Conservation (phyloP, 2,888 invertebrate species). For the Agrilus cyanescens region DNA sequence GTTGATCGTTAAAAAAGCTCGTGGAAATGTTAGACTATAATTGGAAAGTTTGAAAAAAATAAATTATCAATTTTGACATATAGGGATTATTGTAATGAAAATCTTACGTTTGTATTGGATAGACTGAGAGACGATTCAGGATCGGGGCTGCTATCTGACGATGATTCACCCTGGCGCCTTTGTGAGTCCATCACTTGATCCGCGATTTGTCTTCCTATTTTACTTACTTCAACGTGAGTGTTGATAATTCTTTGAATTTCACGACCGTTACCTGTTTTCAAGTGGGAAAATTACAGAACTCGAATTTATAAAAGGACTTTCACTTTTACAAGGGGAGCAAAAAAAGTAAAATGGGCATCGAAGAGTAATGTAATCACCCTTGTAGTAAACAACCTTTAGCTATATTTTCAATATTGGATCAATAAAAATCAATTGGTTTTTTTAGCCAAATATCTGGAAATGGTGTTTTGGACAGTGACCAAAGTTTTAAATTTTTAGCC, state of each 20-base stretch:
- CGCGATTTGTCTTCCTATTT: slow-evolving; percentile 75
- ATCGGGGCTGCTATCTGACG: slow-evolving; percentile 38
- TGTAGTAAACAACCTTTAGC: no score
- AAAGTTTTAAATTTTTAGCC: no score
- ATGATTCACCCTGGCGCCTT: slow-evolving; percentile 40
- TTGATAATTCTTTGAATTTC: slow-evolving; percentile 61
- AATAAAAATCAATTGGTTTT: no score
- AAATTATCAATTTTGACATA: not conserved
- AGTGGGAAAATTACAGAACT: slow-evolving; percentile 13
- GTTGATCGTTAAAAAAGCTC: slow-evolving; percentile 31
- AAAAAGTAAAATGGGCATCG: no score
- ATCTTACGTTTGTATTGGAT: slow-evolving; percentile 22
- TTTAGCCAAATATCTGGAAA: no score
- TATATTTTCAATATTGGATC: no score
- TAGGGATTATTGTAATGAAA: not conserved
- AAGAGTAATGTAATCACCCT: no score
- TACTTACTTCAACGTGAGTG: slow-evolving; percentile 69
- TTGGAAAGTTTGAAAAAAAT: slow-evolving; percentile 3
- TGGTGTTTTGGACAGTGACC: no score
- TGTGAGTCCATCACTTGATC: slow-evolving; percentile 59
- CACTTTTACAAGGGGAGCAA: no score
- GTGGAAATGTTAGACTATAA: slow-evolving; percentile 35
- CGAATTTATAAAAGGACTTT: slow-evolving; percentile 6
- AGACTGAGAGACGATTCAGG: slow-evolving; percentile 26
- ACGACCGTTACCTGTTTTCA: slow-evolving; percentile 37